Conservation (phyloP, 2,888 invertebrate species). For the Biston stratarius region DNA sequence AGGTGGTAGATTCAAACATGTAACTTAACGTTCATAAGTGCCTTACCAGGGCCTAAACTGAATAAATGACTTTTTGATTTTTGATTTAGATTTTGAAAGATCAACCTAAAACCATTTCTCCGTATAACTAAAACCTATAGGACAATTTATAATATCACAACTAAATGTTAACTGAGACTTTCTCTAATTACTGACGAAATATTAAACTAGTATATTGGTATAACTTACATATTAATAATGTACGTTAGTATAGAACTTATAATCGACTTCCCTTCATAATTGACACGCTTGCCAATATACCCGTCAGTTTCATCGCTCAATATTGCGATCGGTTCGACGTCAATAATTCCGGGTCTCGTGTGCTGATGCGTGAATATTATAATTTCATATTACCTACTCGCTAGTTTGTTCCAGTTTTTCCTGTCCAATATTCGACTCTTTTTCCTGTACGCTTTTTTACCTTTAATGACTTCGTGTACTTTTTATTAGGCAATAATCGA, state of each 20-base stretch:
- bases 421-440: background rate
- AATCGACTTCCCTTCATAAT: background rate
- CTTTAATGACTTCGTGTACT: too few relatives aligned
- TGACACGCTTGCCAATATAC: background rate
- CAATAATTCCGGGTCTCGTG: background rate
- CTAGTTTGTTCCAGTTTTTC: background rate
- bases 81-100: too few relatives aligned
- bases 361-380: slow-evolving; percentile 8
- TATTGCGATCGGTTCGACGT: background rate
- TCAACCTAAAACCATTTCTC: too few relatives aligned
- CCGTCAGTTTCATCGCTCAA: background rate
- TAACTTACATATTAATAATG: too few relatives aligned
- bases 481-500: too few relatives aligned
- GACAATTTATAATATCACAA: too few relatives aligned
- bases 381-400: background rate
- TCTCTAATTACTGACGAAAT: background rate
- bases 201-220: background rate
- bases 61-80: too few relatives aligned
- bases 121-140: too few relatives aligned
- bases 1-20: too few relatives aligned
- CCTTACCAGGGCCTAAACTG: too few relatives aligned
- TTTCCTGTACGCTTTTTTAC: background rate
- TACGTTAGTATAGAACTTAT: background rate
- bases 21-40: too few relatives aligned
- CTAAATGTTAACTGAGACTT: too few relatives aligned